These are phyloP conservation scores for Dasypus novemcinctus DNA, from an alignment of 2,113 vertebrate genomes.

Conservation along the genomic window DNA sequence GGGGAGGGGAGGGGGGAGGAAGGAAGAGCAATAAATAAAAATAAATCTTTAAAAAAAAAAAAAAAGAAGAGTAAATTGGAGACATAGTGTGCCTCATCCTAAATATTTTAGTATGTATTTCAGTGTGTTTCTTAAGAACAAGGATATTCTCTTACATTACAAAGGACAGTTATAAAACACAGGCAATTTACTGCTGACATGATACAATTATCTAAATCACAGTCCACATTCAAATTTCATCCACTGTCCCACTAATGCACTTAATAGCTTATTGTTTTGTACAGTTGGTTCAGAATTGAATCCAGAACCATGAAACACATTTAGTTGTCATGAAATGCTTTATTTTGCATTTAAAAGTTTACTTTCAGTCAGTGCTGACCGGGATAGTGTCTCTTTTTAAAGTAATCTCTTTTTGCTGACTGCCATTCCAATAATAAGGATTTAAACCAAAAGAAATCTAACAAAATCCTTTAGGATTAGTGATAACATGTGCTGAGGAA, in stretches of 20 bases:
- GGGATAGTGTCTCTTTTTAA: conserved; percentile 76
- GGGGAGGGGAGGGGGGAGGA: no score
- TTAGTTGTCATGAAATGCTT: conserved; percentile 19
- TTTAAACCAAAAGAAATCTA: conserved; percentile 82
- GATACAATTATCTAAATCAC: neutral
- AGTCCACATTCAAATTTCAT: neutral
- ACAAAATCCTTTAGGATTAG: conserved; percentile 83
- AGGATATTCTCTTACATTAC: neutral
- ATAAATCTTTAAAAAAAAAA: no score
- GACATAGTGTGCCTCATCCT: neutral
- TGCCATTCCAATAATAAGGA: conserved; percentile 82
- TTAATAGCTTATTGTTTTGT: neutral
- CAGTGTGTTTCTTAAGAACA: neutral
- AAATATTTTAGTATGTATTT: neutral
- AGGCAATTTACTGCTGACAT: neutral
- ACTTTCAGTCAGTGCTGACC: conserved; percentile 74
- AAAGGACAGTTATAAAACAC: neutral
- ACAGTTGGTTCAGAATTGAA: neutral
- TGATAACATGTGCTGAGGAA: conserved; percentile 72
- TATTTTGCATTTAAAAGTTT: conserved; percentile 71
- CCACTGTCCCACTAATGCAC: neutral
- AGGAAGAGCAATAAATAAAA: no score
- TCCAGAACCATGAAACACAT: neutral
- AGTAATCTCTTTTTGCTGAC: conserved; percentile 78
- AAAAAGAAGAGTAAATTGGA: neutral